Evolutionary conservation across 2,888 invertebrate species (phyloP), one percentile per base, ranked within the genome.

Genomic region (Euproctis similis): DNA sequence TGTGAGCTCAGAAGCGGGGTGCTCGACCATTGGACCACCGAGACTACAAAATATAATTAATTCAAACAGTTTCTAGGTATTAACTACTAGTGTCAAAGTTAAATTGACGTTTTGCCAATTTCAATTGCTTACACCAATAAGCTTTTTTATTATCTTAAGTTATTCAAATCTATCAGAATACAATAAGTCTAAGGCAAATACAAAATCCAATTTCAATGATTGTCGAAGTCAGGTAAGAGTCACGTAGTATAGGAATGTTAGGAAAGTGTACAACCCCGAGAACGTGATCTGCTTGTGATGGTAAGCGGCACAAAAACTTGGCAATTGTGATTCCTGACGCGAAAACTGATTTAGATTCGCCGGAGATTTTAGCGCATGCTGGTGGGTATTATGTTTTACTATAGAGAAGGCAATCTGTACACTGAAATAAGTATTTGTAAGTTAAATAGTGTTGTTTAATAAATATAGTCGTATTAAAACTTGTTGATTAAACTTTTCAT

Each of bases 331-430:
- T 72, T 72, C 76, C 50, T 45, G 38, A 32, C 54, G 62, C 68
- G 59, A 59, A 50, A 56, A 59, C 70, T 77, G 57, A 73, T 76
- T 77, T 67, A 71, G 75, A 81, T 77, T 76, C 76, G 67, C 53
- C 19, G 53, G 63, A 67, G 68, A 72, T 70, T 65, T 59, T 37
- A 54, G 44, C 42, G 33, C 31, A 30, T 39, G 31, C 33, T 44
- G 29, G 16, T 33, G 40, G 25, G 34, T 17, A 30, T 10, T 14
- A 25, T n/a, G n/a, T n/a, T n/a, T n/a, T n/a, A n/a, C n/a, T n/a
- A 20, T 41, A 52, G 53, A 58, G 17, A 12, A 30, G 50, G 31
- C 39, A 18, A 7, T 22, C 1, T 12, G 2, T 7, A 14, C n/a
- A 1, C 20, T 20, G 18, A 29, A 12, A 4, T 17, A 17, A 17